phyloP scores from a whole-genome alignment of 2,797 vertebrate species.

The Phrynocephalus vlangalii region DNA sequence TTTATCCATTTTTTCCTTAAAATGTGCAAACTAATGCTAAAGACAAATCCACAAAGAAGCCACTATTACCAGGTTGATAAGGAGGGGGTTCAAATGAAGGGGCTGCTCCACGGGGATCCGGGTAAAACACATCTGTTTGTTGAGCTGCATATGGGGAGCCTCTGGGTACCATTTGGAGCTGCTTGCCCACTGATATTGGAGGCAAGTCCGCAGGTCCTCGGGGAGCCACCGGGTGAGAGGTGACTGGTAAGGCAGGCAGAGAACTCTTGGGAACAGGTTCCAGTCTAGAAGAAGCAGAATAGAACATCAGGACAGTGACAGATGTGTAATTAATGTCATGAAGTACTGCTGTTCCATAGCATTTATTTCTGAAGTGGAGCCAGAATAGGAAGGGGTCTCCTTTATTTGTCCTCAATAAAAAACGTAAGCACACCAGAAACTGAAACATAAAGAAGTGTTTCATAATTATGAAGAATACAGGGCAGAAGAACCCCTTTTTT shows the following conservation, averaged over 20 bases:
- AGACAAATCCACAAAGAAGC: background rate
- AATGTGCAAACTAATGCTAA: background rate
- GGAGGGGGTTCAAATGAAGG: slow-evolving; percentile 89
- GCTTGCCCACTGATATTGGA: slow-evolving; percentile 86
- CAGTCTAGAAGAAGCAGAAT: slow-evolving; percentile 77
- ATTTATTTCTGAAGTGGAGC: background rate
- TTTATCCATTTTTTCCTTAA: too few species aligned
- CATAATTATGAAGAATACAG: background rate
- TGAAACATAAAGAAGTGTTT: background rate
- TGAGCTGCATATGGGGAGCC: slow-evolving; percentile 89
- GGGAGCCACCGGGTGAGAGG: slow-evolving; percentile 82
- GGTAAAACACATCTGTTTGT: slow-evolving; percentile 90
- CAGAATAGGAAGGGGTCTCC: background rate
- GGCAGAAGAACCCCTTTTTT: background rate
- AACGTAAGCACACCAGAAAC: background rate
- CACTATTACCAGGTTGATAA: slow-evolving; percentile 86
- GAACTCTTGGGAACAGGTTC: slow-evolving; percentile 85
- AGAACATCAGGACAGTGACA: background rate
- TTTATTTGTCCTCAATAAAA: background rate
- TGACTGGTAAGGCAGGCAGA: slow-evolving; percentile 85
- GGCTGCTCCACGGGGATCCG: slow-evolving; percentile 86
- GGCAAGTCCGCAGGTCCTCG: slow-evolving; percentile 87
- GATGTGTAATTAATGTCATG: background rate
- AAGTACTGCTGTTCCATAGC: background rate
- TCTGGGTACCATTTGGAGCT: slow-evolving; percentile 87